Percentiles rank a stretch among this genome's conserved stretches.
These are phyloP conservation scores for Plutomurus gul DNA, from an alignment of 1,140 invertebrate genomes.

Conservation along the genomic window DNA sequence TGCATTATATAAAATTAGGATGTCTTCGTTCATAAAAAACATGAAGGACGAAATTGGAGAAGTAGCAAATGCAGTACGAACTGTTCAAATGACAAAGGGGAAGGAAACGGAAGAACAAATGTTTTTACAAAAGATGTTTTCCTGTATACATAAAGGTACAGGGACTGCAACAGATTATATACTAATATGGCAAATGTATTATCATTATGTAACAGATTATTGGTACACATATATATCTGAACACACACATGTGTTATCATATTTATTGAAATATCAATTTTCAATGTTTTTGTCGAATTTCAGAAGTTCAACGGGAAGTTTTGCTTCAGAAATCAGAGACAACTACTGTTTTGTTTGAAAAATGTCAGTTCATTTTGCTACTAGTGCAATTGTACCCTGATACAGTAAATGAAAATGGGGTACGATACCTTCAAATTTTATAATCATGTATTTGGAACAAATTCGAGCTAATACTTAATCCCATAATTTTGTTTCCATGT, in stretches of 20 bases:
- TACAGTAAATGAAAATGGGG: conserved; percentile 33
- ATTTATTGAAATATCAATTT: too few species aligned
- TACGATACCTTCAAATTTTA: background rate
- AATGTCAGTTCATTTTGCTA: conserved; percentile 48
- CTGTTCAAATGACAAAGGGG: conserved; percentile 34
- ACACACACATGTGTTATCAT: too few species aligned
- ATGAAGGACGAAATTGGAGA: conserved; percentile 44
- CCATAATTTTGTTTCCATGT: background rate
- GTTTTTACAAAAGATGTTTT: conserved; percentile 46
- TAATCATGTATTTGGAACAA: background rate
- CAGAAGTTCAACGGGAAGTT: conserved; percentile 49
- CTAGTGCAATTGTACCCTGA: conserved; percentile 52
- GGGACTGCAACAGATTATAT: too few species aligned
- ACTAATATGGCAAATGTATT: too few species aligned
- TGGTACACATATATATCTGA: too few species aligned
- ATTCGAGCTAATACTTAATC: background rate
- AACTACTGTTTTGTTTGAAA: conserved; percentile 42
- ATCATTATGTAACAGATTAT: too few species aligned
- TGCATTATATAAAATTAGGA: too few species aligned
- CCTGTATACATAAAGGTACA: conserved; percentile 43
- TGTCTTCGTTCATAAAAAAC: conserved; percentile 67
- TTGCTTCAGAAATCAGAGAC: conserved; percentile 42
- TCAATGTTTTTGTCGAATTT: background rate
- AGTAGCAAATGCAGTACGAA: conserved; percentile 47
- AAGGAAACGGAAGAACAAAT: conserved; percentile 40